A percentile compares a stretch with the other conserved stretches of the same genome.
Evolutionary conservation across 2,113 vertebrate species (phyloP).

Genomic region (Rhinogobius similis): DNA sequence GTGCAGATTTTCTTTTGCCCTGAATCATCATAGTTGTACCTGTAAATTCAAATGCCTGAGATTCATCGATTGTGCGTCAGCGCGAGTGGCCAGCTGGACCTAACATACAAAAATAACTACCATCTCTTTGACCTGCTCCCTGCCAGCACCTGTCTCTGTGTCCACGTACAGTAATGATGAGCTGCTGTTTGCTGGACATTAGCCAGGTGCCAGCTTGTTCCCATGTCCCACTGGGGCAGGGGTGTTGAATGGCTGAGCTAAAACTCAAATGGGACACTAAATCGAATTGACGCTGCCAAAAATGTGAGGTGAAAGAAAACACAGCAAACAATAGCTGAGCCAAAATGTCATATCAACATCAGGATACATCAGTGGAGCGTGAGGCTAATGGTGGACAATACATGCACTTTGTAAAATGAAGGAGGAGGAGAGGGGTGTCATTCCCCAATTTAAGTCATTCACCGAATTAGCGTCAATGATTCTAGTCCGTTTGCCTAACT

Average conservation of each 20-base stretch:
- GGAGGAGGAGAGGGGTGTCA: background rate
- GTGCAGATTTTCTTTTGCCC: too few relatives aligned
- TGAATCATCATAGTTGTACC: background rate
- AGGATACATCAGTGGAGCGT: conserved; percentile 19
- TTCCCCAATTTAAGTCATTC: too few relatives aligned
- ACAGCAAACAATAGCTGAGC: conserved; percentile 1
- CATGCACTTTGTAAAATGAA: conserved; percentile 7
- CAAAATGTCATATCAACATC: conserved; percentile 22
- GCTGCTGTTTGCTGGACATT: conserved; percentile 31
- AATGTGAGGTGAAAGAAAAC: conserved; percentile 13
- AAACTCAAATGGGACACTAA: conserved; percentile 25
- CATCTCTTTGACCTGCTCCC: conserved; percentile 27
- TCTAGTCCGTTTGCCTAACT: too few relatives aligned
- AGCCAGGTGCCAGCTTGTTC: conserved; percentile 37
- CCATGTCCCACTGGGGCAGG: conserved; percentile 13
- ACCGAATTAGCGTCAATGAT: too few relatives aligned
- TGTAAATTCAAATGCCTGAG: background rate
- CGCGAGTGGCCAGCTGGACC: conserved; percentile 14
- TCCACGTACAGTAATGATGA: conserved; percentile 24
- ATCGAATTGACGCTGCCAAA: conserved; percentile 18
- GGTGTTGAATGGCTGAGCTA: conserved; percentile 15
- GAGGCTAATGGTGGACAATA: conserved; percentile 14
- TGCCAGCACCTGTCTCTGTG: conserved; percentile 29
- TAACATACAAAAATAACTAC: conserved; percentile 17
- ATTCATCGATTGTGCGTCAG: background rate